Percentiles rank a stretch among this genome's conserved stretches.
These are phyloP conservation scores for Nyctibius bracteatus DNA, from an alignment of 2,113 vertebrate species.

Conservation along the genomic window DNA sequence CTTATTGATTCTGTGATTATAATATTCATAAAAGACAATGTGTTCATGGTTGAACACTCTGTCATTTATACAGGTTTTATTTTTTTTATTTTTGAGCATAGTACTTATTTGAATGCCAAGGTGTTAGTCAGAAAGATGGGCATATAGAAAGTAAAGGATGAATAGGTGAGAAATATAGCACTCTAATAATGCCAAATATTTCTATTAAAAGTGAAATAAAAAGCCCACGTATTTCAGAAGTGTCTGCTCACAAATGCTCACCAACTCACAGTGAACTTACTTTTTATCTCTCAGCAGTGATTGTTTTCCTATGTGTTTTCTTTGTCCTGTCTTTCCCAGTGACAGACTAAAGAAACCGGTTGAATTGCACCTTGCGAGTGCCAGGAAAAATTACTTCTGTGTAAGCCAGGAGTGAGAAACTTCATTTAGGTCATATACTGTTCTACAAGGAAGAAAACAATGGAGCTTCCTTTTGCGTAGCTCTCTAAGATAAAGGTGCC, in stretches of 20 bases:
- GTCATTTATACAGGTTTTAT: slow-evolving; percentile 85
- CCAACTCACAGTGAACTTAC: slow-evolving; percentile 41
- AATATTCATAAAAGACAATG: slow-evolving; percentile 97
- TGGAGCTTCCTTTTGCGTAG: not conserved
- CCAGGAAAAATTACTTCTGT: not conserved
- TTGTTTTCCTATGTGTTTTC: slow-evolving; percentile 36
- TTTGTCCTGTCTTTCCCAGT: slow-evolving; percentile 29
- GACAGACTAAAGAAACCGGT: not conserved
- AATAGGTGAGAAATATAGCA: slow-evolving; percentile 76
- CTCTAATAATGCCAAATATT: slow-evolving; percentile 72
- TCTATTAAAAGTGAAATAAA: slow-evolving; percentile 67
- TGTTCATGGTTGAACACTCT: slow-evolving; percentile 83
- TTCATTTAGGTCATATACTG: not conserved
- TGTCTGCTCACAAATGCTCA: slow-evolving; percentile 57
- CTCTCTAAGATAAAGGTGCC: slow-evolving; percentile 11
- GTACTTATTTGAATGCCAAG: slow-evolving; percentile 83
- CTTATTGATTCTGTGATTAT: slow-evolving; percentile 99
- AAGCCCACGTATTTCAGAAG: slow-evolving; percentile 49
- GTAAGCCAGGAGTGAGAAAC: slow-evolving; percentile 17
- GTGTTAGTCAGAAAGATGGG: slow-evolving; percentile 76
- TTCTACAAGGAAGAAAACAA: slow-evolving; percentile 23
- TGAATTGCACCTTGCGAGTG: not conserved
- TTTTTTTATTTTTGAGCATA: slow-evolving; percentile 73
- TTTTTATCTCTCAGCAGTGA: slow-evolving; percentile 37
- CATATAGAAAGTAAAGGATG: slow-evolving; percentile 73